Conservation (phyloP, 2,113 vertebrate species). For the Ameiurus melas region DNA sequence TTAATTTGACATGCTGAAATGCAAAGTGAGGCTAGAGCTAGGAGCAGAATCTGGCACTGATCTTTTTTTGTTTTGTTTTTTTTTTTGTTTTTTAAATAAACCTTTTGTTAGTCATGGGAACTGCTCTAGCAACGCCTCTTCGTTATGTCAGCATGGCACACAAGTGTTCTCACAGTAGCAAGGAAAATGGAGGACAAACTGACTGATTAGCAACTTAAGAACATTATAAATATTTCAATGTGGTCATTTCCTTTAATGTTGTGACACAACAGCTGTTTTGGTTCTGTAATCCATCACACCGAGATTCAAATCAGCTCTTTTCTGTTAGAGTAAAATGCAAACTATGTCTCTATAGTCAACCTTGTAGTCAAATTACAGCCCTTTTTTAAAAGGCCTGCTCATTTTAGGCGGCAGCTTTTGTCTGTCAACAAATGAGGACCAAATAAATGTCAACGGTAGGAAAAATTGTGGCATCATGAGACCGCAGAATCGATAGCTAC, state of each 20-base stretch:
- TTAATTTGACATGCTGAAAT: not conserved
- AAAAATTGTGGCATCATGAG: not conserved
- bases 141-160: not conserved
- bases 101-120: not conserved
- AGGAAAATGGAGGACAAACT: not conserved
- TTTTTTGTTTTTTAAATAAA: no score
- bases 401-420: not conserved
- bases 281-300: not conserved
- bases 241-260: not conserved
- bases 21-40: not conserved
- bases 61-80: no score
- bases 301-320: slow-evolving; percentile 28
- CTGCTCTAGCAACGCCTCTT: not conserved
- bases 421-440: not conserved
- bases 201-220: not conserved
- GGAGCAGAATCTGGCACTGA: not conserved
- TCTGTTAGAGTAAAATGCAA: slow-evolving; percentile 25
- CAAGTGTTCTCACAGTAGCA: not conserved
- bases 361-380: slow-evolving; percentile 17
- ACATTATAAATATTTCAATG: not conserved
- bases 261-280: not conserved
- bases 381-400: not conserved
- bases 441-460: not conserved
- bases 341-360: not conserved
- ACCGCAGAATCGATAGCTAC: not conserved